Percentiles rank a stretch among this genome's conserved stretches.
Conservation (phyloP, 1,140 invertebrate species). For the Drosophila ercepeae region DNA sequence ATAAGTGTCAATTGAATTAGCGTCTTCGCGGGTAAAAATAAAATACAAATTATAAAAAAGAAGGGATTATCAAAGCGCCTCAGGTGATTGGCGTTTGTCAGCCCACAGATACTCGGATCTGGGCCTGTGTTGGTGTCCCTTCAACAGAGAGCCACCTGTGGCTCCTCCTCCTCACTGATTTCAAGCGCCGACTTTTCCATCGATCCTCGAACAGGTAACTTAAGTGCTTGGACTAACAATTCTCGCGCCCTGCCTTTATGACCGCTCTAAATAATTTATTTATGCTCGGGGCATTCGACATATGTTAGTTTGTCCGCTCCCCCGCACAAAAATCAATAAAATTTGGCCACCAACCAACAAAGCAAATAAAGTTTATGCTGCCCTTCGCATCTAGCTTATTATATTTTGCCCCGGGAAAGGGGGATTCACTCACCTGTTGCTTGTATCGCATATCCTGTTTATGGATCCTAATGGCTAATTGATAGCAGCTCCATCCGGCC, state of each 20-base stretch:
- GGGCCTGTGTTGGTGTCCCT: neutral
- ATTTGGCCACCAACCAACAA: conserved; percentile 4
- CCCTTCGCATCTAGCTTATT: neutral
- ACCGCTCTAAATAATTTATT: conserved; percentile 28
- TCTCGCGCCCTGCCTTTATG: conserved; percentile 13
- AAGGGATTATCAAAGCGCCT: conserved; percentile 42
- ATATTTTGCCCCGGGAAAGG: conserved; percentile 8
- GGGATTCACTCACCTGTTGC: conserved; percentile 27
- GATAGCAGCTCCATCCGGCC: conserved; percentile 19
- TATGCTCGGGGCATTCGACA: conserved; percentile 18
- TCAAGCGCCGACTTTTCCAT: neutral
- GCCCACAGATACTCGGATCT: neutral
- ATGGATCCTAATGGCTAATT: conserved; percentile 18
- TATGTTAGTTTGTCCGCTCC: conserved; percentile 31
- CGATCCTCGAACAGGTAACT: conserved; percentile 37
- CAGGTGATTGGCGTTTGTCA: conserved; percentile 40
- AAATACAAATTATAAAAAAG: conserved; percentile 18
- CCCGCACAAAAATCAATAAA: conserved; percentile 44
- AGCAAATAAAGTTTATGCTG: conserved; percentile 27
- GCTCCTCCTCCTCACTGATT: conserved; percentile 18
- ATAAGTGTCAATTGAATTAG: conserved; percentile 79
- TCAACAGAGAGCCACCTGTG: conserved; percentile 11
- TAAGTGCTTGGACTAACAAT: conserved; percentile 11
- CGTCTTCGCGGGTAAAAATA: conserved; percentile 25
- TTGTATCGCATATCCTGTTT: conserved; percentile 28